A percentile compares a stretch with the other conserved stretches of the same genome.
Conservation (phyloP, 2,113 vertebrate species). For the Chionis minor region DNA sequence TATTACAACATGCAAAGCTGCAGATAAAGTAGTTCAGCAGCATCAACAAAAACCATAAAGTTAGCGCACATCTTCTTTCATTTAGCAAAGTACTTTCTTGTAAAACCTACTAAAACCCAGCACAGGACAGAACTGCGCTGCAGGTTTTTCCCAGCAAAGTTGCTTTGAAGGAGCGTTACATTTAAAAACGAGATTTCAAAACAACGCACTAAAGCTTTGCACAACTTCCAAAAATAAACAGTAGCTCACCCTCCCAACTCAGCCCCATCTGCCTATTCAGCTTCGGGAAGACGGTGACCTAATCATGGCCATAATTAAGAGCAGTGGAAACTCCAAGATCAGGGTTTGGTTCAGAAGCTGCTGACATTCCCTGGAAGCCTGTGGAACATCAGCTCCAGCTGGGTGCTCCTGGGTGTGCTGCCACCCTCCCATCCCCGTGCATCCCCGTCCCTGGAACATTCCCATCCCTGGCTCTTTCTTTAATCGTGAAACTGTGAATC, state of each 20-base stretch:
- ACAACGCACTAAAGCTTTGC: background rate
- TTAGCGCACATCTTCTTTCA: background rate
- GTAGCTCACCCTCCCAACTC: background rate
- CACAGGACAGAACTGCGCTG: background rate
- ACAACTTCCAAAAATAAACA: background rate
- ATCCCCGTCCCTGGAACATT: background rate
- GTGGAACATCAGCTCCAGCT: background rate
- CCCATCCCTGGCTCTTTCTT: background rate
- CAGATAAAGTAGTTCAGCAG: background rate
- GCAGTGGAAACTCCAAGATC: background rate
- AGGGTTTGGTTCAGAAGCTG: background rate
- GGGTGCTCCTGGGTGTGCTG: background rate
- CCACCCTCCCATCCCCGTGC: background rate
- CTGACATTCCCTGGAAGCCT: background rate
- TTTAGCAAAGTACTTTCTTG: background rate
- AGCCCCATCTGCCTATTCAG: background rate
- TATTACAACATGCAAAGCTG: background rate
- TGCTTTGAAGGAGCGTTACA: accelerated
- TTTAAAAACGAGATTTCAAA: background rate
- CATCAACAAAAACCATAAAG: background rate
- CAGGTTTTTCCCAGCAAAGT: background rate
- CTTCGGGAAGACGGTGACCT: background rate
- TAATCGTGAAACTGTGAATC: background rate
- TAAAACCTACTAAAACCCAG: background rate
- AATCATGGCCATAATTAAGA: background rate